phyloP scores from a whole-genome alignment of 1,140 invertebrate species.

The Dreissena rostriformis region DNA sequence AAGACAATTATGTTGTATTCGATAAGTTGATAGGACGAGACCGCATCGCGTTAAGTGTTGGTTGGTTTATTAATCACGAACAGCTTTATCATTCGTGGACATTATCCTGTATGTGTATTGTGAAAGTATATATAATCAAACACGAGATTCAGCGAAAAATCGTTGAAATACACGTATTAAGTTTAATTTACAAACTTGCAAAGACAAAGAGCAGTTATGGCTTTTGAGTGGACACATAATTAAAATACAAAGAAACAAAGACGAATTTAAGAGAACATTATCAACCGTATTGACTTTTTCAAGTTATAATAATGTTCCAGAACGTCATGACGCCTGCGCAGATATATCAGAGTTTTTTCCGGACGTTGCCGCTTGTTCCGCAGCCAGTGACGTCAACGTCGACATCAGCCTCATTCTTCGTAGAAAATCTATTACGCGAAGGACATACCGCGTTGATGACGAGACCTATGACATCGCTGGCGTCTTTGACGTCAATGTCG shows the following conservation, averaged over 20 bases:
- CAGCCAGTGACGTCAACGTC: slow-evolving; percentile 57
- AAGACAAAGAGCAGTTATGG: too few relatives aligned
- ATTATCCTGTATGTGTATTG: too few relatives aligned
- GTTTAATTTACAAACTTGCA: too few relatives aligned
- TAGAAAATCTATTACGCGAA: slow-evolving; percentile 84
- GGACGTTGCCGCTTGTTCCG: slow-evolving; percentile 55
- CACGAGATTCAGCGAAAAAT: too few relatives aligned
- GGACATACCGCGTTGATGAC: slow-evolving; percentile 60
- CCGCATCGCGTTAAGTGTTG: not conserved
- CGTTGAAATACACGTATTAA: too few relatives aligned
- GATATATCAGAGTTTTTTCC: slow-evolving; percentile 71
- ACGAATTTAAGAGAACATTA: too few relatives aligned
- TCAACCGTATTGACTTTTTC: too few relatives aligned
- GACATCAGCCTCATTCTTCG: slow-evolving; percentile 80
- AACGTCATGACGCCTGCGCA: slow-evolving; percentile 71
- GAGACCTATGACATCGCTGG: slow-evolving; percentile 34
- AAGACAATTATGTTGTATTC: slow-evolving; percentile 49
- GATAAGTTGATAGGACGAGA: not conserved
- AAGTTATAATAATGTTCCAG: slow-evolving; percentile 64
- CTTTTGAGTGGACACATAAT: too few relatives aligned
- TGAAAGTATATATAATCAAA: too few relatives aligned
- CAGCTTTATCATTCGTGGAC: too few relatives aligned
- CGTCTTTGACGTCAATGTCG: slow-evolving; percentile 39
- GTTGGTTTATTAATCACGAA: not conserved
- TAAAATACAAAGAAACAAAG: too few relatives aligned